Base-by-base conservation (phyloP, 2,888 invertebrate species). In the Seira sanloemensis region DNA sequence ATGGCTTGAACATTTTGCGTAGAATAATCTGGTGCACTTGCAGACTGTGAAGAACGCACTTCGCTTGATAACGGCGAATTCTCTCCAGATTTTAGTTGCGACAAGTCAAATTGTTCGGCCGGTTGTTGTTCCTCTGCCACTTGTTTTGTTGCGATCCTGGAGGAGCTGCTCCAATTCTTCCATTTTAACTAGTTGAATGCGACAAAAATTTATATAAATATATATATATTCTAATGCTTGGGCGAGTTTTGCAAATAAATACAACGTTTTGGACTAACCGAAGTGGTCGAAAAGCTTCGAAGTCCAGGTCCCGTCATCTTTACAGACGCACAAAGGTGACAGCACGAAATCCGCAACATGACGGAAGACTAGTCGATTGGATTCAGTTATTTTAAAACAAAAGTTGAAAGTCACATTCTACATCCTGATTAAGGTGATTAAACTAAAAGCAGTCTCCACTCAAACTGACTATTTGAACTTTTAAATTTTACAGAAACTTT, bases 341-440 rank as follows among this genome's bases (percentile, higher is more conserved):
- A 73, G 54, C 78, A 78, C 5, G 72, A 54, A 18, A 80, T 19
- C 21, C 80, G 26, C 16, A 80, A 26, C 80, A 80, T 79, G n/a
- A 67, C 25, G 37, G n/a, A n/a, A n/a, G n/a, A n/a, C n/a, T n/a
- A n/a, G n/a, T n/a, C n/a, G n/a, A n/a, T n/a, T n/a, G n/a, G n/a
- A n/a, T n/a, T n/a, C n/a, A n/a, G n/a, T n/a, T n/a, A n/a, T n/a
- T n/a, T n/a, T n/a, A n/a, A n/a, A n/a, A n/a, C n/a, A n/a, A n/a
- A n/a, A n/a, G n/a, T n/a, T n/a, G n/a, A n/a, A n/a, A n/a, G n/a
- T n/a, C n/a, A n/a, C n/a, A n/a, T n/a, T n/a, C n/a, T n/a, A n/a
- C n/a, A n/a, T n/a, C n/a, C n/a, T n/a, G n/a, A n/a, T n/a, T n/a
- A n/a, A n/a, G n/a, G n/a, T n/a, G n/a, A n/a, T n/a, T n/a, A n/a